phyloP scores from a whole-genome alignment of 30 jellyfish, hydroid and myxozoan genomes.

The Phacellophora camtschatica region DNA sequence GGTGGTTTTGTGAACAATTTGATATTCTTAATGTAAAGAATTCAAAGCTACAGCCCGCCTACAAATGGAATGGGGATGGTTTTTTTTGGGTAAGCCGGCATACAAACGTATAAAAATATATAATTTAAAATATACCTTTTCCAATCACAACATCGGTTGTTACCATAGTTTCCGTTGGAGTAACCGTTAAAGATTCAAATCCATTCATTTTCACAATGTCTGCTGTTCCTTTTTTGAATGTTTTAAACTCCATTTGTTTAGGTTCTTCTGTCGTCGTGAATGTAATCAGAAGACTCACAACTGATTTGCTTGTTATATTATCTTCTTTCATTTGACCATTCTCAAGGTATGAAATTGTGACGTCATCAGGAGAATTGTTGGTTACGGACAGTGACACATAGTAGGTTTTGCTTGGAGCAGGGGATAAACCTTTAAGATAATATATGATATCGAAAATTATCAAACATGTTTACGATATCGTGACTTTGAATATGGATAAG shows the following conservation, averaged over 20 bases:
- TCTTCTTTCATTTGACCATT: constrained; percentile 22
- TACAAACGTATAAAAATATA: too few species aligned
- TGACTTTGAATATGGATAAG: too few species aligned
- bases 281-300: background rate
- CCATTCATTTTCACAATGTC: constrained; percentile 32
- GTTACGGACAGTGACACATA: constrained; percentile 17
- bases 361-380: constrained; percentile 45
- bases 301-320: background rate
- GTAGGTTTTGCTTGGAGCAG: constrained; percentile 18
- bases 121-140: too few species aligned
- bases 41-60: too few species aligned
- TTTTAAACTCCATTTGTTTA: background rate
- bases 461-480: too few species aligned
- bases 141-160: constrained; percentile 3
- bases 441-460: too few species aligned
- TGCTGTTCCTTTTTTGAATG: constrained; percentile 46
- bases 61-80: too few species aligned
- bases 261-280: constrained; percentile 30
- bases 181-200: background rate
- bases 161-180: constrained; percentile 12
- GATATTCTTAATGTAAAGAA: too few species aligned
- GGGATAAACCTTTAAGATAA: too few species aligned
- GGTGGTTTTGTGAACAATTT: too few species aligned
- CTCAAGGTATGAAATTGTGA: constrained; percentile 6
- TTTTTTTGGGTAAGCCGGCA: too few species aligned